These are phyloP conservation scores for Pyralis farinalis DNA, from an alignment of 2,888 invertebrate genomes.

Conservation along the genomic window DNA sequence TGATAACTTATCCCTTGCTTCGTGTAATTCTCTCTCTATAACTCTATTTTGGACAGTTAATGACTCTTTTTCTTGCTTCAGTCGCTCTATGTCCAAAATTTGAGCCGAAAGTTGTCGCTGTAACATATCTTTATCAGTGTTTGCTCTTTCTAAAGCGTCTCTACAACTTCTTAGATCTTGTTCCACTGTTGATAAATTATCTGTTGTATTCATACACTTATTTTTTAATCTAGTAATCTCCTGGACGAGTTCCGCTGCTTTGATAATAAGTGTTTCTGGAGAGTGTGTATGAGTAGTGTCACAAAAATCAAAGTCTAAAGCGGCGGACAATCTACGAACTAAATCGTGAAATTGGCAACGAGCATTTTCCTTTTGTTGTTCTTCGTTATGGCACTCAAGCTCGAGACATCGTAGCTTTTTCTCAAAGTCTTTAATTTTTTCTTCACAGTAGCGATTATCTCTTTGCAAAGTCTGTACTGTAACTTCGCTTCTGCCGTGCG, in stretches of 20 bases:
- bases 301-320: slow-evolving; percentile 86
- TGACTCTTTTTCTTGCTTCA: slow-evolving; percentile 89
- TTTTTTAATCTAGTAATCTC: slow-evolving; percentile 84
- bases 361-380: slow-evolving; percentile 87
- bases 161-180: slow-evolving; percentile 84
- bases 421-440: slow-evolving; percentile 88
- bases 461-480: slow-evolving; percentile 88
- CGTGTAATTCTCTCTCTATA: slow-evolving; percentile 86
- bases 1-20: slow-evolving; percentile 84
- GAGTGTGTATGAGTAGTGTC: slow-evolving; percentile 83
- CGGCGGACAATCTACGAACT: slow-evolving; percentile 85
- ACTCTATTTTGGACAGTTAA: slow-evolving; percentile 87
- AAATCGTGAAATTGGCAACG: slow-evolving; percentile 86
- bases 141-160: slow-evolving; percentile 83
- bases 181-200: slow-evolving; percentile 82
- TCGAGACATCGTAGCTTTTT: slow-evolving; percentile 88
- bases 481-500: slow-evolving; percentile 84
- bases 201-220: slow-evolving; percentile 80
- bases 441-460: slow-evolving; percentile 86
- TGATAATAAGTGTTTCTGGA: slow-evolving; percentile 87
- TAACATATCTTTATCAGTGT: slow-evolving; percentile 87
- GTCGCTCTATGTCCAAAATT: slow-evolving; percentile 85
- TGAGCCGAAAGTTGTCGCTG: slow-evolving; percentile 87
- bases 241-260: slow-evolving; percentile 89
- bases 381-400: slow-evolving; percentile 86